Percentiles rank a stretch among this genome's conserved stretches.
Conservation (phyloP, 2,113 vertebrate genomes). For the Lethenteron reissneri region DNA sequence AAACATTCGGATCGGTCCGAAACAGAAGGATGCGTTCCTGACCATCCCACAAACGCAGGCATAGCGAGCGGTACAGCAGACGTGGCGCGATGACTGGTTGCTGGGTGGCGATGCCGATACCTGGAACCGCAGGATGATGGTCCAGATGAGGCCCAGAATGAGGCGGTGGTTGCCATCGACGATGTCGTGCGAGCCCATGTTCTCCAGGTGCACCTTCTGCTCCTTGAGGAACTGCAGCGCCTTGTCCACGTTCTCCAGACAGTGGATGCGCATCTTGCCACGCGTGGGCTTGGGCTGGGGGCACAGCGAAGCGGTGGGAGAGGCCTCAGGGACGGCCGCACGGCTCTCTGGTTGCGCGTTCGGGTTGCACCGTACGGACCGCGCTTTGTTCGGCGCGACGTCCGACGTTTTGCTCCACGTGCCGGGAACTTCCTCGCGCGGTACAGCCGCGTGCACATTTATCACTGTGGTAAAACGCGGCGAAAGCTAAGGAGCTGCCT, state of each 20-base stretch:
- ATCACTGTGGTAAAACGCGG: neutral
- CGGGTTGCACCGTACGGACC: too few relatives aligned
- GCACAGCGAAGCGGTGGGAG: neutral
- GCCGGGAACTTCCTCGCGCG: too few relatives aligned
- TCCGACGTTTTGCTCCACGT: too few relatives aligned
- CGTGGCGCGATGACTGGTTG: too few relatives aligned
- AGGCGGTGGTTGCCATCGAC: slow-evolving; percentile 78
- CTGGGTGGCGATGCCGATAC: slow-evolving; percentile 18
- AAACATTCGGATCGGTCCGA: too few relatives aligned
- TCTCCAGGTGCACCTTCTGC: slow-evolving; percentile 70
- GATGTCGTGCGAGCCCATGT: slow-evolving; percentile 81
- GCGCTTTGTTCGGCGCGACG: too few relatives aligned
- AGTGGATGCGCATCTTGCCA: slow-evolving; percentile 79
- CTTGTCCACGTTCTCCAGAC: slow-evolving; percentile 76
- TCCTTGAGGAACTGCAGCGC: slow-evolving; percentile 76
- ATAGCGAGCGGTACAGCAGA: too few relatives aligned
- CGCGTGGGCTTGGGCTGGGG: slow-evolving; percentile 62
- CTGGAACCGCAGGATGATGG: slow-evolving; percentile 81
- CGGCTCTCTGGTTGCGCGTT: too few relatives aligned
- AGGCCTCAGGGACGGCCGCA: neutral
- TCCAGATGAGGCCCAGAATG: slow-evolving; percentile 73
- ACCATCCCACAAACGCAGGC: too few relatives aligned
- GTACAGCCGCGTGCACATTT: too few relatives aligned
- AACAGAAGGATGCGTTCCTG: too few relatives aligned
- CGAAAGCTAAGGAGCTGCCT: neutral